A percentile compares a stretch with the other conserved stretches of the same genome.
phyloP scores from a whole-genome alignment of 2,797 vertebrate genomes.

The Synaphobranchus kaupii region DNA sequence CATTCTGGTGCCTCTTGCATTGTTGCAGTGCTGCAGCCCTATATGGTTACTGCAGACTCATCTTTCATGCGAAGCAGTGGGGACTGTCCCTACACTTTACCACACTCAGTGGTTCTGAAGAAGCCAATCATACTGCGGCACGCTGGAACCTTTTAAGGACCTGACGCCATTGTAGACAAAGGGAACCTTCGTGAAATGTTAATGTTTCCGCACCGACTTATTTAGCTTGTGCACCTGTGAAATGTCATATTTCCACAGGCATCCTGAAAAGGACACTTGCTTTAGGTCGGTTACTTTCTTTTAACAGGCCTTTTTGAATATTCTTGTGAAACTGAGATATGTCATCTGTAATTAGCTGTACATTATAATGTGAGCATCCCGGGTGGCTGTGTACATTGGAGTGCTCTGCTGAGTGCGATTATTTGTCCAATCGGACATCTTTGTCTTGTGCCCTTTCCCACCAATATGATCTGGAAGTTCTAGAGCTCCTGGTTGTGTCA shows the following conservation, averaged over 20 bases:
- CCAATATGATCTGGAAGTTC: not conserved
- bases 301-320: not conserved
- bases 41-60: not conserved
- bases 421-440: not conserved
- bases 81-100: not conserved
- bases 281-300: not conserved
- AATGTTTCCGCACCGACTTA: not conserved
- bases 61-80: not conserved
- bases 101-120: not conserved
- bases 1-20: not conserved
- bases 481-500: not conserved
- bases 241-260: not conserved
- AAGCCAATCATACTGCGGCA: not conserved
- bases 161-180: not conserved
- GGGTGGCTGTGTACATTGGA: not conserved
- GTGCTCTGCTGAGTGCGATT: no score
- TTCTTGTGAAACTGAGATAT: not conserved
- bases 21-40: not conserved
- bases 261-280: not conserved
- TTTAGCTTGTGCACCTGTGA: not conserved
- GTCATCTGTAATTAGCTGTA: not conserved
- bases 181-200: not conserved
- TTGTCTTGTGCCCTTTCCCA: not conserved
- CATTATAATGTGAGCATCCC: not conserved
- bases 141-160: not conserved